Conservation (phyloP, 2,888 invertebrate species). For the Drosophila lacicola region DNA sequence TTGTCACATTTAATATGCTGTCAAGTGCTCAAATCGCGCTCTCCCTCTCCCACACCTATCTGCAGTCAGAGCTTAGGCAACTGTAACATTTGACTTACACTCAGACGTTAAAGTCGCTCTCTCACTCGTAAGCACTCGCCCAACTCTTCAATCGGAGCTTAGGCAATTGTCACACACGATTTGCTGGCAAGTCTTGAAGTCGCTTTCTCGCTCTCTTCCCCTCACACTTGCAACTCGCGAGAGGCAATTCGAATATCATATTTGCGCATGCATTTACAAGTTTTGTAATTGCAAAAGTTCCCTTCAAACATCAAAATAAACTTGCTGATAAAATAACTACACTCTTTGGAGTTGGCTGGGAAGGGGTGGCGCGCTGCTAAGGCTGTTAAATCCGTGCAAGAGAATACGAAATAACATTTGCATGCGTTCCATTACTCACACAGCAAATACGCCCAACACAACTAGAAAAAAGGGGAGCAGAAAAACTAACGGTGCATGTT, state of each 20-base stretch:
- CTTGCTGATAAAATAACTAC: constrained; percentile 50
- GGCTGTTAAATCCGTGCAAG: constrained; percentile 41
- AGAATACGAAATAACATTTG: constrained; percentile 55
- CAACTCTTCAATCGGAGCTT: not conserved
- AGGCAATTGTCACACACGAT: not conserved
- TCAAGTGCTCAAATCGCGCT: not conserved
- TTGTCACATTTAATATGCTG: not conserved
- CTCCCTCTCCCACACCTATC: not conserved
- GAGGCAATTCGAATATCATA: constrained; percentile 23
- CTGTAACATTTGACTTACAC: not conserved
- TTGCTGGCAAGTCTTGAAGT: too few relatives aligned
- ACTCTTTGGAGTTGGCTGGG: not conserved
- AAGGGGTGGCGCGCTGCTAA: not conserved
- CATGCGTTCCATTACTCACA: constrained; percentile 43
- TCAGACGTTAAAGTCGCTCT: not conserved
- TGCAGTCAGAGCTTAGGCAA: not conserved
- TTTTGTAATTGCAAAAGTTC: constrained; percentile 73
- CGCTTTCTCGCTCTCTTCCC: not conserved
- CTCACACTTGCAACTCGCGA: not conserved
- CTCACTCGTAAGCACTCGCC: not conserved
- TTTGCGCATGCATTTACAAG: constrained; percentile 51
- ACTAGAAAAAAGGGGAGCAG: constrained; percentile 2
- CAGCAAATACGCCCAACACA: constrained; percentile 27
- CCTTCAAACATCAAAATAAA: constrained; percentile 45
- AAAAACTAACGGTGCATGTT: constrained; percentile 46